Evolutionary conservation across 2,113 vertebrate genomes (phyloP).

Genomic region (Perca fluviatilis): DNA sequence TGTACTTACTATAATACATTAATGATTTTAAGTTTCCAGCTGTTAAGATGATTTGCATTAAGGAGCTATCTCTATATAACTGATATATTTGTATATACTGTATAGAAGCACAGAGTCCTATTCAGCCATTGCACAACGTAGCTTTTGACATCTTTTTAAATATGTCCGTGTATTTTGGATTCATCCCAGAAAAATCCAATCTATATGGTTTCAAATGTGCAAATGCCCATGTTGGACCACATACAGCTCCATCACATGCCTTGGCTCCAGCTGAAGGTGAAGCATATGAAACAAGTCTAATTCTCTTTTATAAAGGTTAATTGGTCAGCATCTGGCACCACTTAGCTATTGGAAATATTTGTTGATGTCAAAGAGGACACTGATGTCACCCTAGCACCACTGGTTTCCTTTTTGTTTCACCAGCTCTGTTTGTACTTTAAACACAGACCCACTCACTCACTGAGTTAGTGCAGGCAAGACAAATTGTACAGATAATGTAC

Average conservation of each 20-base stretch:
- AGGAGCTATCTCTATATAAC: neutral
- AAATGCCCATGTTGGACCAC: constrained; percentile 30
- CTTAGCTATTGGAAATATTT: constrained; percentile 67
- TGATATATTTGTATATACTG: neutral
- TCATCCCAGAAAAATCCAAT: neutral
- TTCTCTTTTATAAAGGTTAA: constrained; percentile 77
- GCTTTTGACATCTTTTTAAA: neutral
- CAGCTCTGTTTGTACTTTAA: constrained; percentile 5
- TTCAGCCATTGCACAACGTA: neutral
- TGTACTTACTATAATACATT: neutral
- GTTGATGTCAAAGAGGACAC: constrained; percentile 70
- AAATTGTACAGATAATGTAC: neutral
- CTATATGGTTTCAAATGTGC: neutral
- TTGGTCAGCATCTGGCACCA: constrained; percentile 81
- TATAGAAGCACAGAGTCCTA: neutral
- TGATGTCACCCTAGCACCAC: constrained; percentile 4
- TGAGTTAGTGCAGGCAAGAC: neutral
- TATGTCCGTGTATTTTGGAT: neutral
- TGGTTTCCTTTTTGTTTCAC: constrained; percentile 12
- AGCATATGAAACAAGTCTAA: constrained; percentile 55
- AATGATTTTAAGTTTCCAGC: neutral
- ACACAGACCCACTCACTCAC: neutral
- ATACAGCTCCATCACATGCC: constrained; percentile 23
- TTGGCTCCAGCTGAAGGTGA: constrained; percentile 76
- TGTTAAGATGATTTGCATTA: constrained; percentile 1